Evolutionary conservation across 2,113 vertebrate genomes (phyloP).

Genomic region (Grus americana): DNA sequence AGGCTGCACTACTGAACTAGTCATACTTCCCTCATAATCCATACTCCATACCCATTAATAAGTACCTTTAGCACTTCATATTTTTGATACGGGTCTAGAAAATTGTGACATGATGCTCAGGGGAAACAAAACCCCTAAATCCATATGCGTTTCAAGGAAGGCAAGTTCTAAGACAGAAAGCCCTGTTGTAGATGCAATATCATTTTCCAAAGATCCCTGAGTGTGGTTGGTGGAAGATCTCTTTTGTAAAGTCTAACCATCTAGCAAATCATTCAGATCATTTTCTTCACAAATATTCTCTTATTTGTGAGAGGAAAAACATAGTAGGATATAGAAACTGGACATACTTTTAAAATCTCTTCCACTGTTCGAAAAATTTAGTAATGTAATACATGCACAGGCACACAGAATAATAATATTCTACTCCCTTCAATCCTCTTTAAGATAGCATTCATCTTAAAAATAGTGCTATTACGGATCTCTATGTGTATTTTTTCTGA

Average conservation of each 20-base stretch:
- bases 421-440: not conserved
- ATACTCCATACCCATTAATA: not conserved
- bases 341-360: not conserved
- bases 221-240: not conserved
- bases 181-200: not conserved
- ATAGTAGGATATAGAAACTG: not conserved
- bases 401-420: not conserved
- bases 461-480: not conserved
- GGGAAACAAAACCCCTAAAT: not conserved
- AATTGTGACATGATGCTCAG: not conserved
- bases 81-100: not conserved
- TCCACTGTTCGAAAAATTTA: not conserved
- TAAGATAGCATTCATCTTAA: not conserved
- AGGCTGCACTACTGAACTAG: not conserved
- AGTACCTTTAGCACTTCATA: not conserved
- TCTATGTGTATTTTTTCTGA: not conserved
- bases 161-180: not conserved
- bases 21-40: not conserved
- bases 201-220: not conserved
- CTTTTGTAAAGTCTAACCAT: not conserved
- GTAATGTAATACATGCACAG: not conserved
- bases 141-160: not conserved
- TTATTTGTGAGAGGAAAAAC: not conserved
- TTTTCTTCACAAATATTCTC: not conserved
- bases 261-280: not conserved